phyloP scores from a whole-genome alignment of 2,888 invertebrate species.

The Xestobium rufovillosum region DNA sequence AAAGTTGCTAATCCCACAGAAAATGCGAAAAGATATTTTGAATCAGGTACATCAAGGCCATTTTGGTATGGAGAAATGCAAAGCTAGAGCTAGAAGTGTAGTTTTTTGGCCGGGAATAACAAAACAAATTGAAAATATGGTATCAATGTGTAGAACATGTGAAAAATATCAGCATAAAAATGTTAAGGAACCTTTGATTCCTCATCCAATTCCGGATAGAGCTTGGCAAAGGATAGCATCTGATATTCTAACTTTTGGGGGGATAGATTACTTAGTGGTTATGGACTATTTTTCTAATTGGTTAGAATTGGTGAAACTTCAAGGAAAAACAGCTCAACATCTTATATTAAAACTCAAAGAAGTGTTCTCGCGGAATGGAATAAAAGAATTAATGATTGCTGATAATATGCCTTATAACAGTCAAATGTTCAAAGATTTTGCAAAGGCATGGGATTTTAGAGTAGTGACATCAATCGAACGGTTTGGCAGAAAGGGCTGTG shows the following conservation, averaged over 20 bases:
- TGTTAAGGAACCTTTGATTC: constrained; percentile 9
- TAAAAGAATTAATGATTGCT: constrained; percentile 18
- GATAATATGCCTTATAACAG: constrained; percentile 25
- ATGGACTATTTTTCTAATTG: constrained; percentile 27
- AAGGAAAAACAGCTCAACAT: constrained; percentile 12
- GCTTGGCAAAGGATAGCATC: constrained; percentile 20
- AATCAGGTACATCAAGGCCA: constrained; percentile 13
- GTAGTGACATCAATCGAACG: constrained; percentile 22
- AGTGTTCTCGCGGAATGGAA: constrained; percentile 21
- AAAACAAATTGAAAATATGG: constrained; percentile 7
- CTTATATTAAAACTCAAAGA: constrained; percentile 19
- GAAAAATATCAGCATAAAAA: constrained; percentile 8
- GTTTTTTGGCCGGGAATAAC: constrained; percentile 15
- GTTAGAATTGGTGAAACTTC: constrained; percentile 20
- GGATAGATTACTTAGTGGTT: constrained; percentile 21
- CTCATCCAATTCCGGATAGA: constrained; percentile 6
- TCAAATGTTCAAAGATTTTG: constrained; percentile 19
- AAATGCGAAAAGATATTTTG: constrained; percentile 5
- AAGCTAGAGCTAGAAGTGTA: constrained; percentile 6
- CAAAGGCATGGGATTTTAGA: constrained; percentile 21
- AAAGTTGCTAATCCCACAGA: constrained; percentile 22
- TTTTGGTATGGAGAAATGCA: constrained; percentile 11
- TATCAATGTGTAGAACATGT: constrained; percentile 9
- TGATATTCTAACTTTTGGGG: constrained; percentile 17
- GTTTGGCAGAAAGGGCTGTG: constrained; percentile 23